Conservation (phyloP, 2,797 vertebrate species). For the Chelidonichthys spinosus region DNA sequence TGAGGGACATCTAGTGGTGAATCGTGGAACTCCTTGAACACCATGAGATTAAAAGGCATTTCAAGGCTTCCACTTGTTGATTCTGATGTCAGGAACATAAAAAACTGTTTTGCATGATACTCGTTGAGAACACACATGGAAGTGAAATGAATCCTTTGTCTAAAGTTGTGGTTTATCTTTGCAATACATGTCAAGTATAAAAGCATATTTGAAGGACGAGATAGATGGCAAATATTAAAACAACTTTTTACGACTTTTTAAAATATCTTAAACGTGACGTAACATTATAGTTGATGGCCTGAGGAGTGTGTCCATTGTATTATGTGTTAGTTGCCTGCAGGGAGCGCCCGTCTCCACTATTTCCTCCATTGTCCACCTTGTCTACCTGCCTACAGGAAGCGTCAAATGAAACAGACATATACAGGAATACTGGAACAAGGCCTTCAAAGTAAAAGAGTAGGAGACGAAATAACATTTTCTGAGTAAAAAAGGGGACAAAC, state of each 20-base stretch:
- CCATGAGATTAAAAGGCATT: not conserved
- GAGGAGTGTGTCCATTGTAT: constrained; percentile 1
- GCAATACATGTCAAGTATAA: not conserved
- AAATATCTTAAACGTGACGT: not conserved
- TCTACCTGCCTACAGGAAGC: constrained; percentile 33
- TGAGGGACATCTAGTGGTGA: constrained; percentile 81
- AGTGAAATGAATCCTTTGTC: too few relatives aligned
- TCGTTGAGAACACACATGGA: not conserved
- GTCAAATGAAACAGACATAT: constrained; percentile 7
- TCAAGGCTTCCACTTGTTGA: not conserved
- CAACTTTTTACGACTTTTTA: not conserved
- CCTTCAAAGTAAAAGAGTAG: constrained; percentile 54
- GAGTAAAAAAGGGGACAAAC: not conserved
- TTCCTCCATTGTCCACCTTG: constrained; percentile 33
- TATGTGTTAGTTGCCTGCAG: constrained; percentile 62
- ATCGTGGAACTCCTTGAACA: constrained; percentile 23
- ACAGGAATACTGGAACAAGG: accelerated
- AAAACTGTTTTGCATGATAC: not conserved
- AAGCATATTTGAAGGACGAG: not conserved
- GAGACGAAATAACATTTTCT: not conserved
- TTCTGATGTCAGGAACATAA: not conserved
- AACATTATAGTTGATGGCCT: not conserved
- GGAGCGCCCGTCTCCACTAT: constrained; percentile 60
- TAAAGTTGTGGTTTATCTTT: not conserved
- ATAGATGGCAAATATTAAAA: not conserved